phyloP scores from a whole-genome alignment of 2,113 vertebrate genomes.

The Chlorocebus sabaeus region DNA sequence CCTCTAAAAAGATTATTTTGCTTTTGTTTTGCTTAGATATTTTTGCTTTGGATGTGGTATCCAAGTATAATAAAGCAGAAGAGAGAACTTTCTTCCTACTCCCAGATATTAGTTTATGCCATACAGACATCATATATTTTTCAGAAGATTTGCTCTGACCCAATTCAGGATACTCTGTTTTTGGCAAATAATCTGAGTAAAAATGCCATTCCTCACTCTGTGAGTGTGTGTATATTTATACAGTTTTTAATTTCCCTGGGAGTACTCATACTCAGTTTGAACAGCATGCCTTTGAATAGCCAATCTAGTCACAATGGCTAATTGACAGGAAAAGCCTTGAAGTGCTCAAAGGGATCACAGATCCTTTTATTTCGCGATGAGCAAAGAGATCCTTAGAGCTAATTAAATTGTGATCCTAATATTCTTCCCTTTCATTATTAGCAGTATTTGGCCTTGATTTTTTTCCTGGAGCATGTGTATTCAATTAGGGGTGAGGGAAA shows the following conservation, averaged over 20 bases:
- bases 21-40: neutral
- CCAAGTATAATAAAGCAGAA: neutral
- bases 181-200: neutral
- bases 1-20: neutral
- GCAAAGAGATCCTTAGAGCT: neutral
- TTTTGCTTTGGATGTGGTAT: neutral
- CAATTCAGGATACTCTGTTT: neutral
- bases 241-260: neutral
- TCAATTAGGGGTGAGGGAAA: neutral
- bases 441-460: neutral
- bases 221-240: neutral
- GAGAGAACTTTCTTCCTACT: neutral
- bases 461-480: neutral
- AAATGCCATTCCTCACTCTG: neutral
- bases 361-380: neutral
- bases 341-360: neutral
- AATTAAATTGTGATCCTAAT: neutral
- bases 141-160: neutral
- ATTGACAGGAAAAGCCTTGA: neutral
- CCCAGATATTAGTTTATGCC: neutral
- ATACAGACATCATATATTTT: neutral
- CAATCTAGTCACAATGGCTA: neutral
- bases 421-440: neutral
- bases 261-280: neutral
- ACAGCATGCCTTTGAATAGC: neutral